Base-by-base conservation (phyloP, 2,888 invertebrate species). In the Malthinus flaveolus region DNA sequence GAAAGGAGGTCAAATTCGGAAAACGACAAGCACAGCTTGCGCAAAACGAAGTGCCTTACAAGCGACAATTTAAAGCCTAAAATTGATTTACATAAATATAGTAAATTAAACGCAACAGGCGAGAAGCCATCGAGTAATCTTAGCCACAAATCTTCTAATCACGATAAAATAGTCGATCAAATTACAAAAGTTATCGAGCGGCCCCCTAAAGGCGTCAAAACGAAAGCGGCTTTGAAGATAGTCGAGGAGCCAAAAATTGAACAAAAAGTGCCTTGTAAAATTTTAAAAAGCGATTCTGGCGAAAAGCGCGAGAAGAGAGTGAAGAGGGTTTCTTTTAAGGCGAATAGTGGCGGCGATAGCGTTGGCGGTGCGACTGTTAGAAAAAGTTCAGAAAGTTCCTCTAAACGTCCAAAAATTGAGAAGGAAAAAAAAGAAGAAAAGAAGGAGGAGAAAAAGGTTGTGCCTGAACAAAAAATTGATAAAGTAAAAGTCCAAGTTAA, bases 191-290 rank as follows among this genome's bases (percentile, higher is more conserved):
- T 23, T 23, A 5, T 23, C 5, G 3, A 23, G 5, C 3, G 5
- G 23, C 23, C 39, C 9, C 34, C 33, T 10, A 49, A 49, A 37
- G 36, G 10, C 46, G 35, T 48, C 12, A 59, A 59, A 59, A 59
- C 59, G 6, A 59, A 59, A 51, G 59, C 55, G 44, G 59, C 59
- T 32, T 56, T 59, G 15, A 59, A 58, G 35, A 36, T 53, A 9
- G 33, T 52, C 13, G 57, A 57, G 11, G 8, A 46, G 5, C 10
- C 33, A 8, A 6, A 39, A 2, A 1, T 33, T 12, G 42, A 49
- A 9, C 23, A 39, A 12, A 56, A 56, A 9, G 55, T 49, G 6
- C n/a, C 34, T 11, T 23, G 32, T 23, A 23, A 23, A 23, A 23
- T 23, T 23, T 2, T 23, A 23, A 23, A 23, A 23, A 23, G 23